A percentile compares a stretch with the other conserved stretches of the same genome.
phyloP scores from a whole-genome alignment of 2,888 invertebrate species.

The Pantelozetes paolii region DNA sequence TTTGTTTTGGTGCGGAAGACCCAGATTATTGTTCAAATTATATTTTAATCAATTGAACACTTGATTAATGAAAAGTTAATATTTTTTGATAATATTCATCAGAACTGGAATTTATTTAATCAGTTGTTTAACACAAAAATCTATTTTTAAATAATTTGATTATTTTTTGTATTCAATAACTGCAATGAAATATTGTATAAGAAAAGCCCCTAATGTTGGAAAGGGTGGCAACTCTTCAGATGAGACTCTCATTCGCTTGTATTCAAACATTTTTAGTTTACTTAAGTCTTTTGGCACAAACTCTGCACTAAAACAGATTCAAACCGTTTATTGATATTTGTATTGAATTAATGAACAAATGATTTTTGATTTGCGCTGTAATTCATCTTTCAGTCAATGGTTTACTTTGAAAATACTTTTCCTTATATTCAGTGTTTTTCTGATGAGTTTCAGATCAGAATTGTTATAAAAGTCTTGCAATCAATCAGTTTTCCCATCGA shows the following conservation, averaged over 20 bases:
- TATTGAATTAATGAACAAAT: neutral
- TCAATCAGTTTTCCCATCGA: neutral
- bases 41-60: too few species aligned
- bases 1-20: too few species aligned
- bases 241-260: conserved; percentile 11
- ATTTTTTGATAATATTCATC: too few species aligned
- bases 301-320: conserved; percentile 14
- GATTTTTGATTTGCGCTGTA: neutral
- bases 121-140: too few species aligned
- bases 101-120: too few species aligned
- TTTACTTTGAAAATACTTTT: neutral
- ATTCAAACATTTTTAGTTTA: conserved; percentile 31
- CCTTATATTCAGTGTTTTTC: neutral
- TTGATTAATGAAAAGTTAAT: too few species aligned
- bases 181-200: neutral
- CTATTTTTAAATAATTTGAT: too few species aligned
- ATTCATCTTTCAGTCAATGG: neutral
- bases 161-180: too few species aligned
- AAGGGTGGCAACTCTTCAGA: neutral
- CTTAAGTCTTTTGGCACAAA: conserved; percentile 32
- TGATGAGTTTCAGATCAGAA: neutral
- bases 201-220: neutral
- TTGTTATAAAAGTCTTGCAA: too few species aligned
- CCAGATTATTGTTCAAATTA: too few species aligned
- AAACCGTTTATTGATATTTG: conserved; percentile 14